A percentile compares a stretch with the other conserved stretches of the same genome.
These are phyloP conservation scores for Cistogaster globosa DNA, from an alignment of 2,888 invertebrate species.

Conservation along the genomic window DNA sequence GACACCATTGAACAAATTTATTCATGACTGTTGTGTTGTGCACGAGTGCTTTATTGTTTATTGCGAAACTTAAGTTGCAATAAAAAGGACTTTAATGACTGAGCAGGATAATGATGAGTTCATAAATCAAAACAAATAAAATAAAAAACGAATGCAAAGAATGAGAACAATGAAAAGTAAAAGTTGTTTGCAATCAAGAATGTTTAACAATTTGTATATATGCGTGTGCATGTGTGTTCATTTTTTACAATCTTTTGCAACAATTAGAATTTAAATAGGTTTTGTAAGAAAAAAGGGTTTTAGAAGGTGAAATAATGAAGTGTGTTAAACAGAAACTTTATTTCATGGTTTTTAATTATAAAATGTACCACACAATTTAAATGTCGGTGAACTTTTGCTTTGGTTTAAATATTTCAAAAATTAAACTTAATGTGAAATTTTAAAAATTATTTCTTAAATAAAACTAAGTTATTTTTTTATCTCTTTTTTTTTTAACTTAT, in stretches of 20 bases:
- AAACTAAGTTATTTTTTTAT: too few species aligned
- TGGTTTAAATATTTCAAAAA: too few species aligned
- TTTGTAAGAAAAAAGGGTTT: background rate
- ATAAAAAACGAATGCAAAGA: conserved; percentile 40
- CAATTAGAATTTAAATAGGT: conserved; percentile 22
- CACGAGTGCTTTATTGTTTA: conserved; percentile 39
- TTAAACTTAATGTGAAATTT: too few species aligned
- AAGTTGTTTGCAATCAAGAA: conserved; percentile 54
- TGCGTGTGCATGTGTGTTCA: background rate
- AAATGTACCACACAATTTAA: background rate
- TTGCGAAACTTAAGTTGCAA: conserved; percentile 45
- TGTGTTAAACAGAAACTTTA: background rate
- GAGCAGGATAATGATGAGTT: conserved; percentile 60
- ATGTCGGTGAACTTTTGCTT: too few species aligned
- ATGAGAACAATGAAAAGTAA: conserved; percentile 52
- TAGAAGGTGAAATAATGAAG: conserved; percentile 1
- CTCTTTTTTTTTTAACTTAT: too few species aligned
- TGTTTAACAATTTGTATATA: background rate
- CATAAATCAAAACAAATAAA: conserved; percentile 57
- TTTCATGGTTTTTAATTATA: background rate
- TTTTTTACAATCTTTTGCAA: background rate
- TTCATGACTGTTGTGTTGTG: conserved; percentile 51
- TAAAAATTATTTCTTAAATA: too few species aligned
- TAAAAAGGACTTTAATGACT: conserved; percentile 58
- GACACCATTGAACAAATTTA: conserved; percentile 56